A percentile compares a stretch with the other conserved stretches of the same genome.
phyloP scores from a whole-genome alignment of 2,797 vertebrate species.

The Molossus alvarezi region DNA sequence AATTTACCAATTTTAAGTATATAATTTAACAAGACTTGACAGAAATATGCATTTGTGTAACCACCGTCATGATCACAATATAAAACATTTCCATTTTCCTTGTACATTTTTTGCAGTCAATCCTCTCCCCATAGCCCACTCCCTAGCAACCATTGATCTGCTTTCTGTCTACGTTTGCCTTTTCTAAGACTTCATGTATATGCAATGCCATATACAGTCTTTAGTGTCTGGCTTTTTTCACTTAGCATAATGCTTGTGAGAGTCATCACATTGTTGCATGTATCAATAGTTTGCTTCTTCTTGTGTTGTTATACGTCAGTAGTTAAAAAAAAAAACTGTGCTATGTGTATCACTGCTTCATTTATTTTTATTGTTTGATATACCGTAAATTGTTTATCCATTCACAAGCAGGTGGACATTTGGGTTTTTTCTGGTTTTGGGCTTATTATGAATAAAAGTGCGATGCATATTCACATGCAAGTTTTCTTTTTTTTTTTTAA shows the following conservation, averaged over 20 bases:
- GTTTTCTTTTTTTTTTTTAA: not conserved
- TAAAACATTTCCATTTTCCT: not conserved
- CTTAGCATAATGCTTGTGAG: not conserved
- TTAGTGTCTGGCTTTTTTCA: slow-evolving; percentile 6
- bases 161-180: slow-evolving; percentile 3
- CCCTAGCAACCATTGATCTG: not conserved
- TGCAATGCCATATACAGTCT: not conserved
- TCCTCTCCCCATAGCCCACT: not conserved
- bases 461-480: not conserved
- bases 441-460: not conserved
- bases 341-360: not conserved
- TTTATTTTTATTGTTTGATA: slow-evolving; percentile 20
- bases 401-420: not conserved
- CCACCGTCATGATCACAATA: not conserved
- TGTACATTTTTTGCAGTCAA: not conserved
- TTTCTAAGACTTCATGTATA: slow-evolving; percentile 13
- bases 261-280: not conserved
- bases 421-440: not conserved
- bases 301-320: not conserved
- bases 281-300: not conserved
- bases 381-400: not conserved
- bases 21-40: slow-evolving; percentile 25
- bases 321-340: not conserved
- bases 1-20: not conserved
- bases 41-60: not conserved